Evolutionary conservation across 2,888 invertebrate species (phyloP), one percentile per base, ranked within the genome.

Genomic region (Macrosiphum euphorbiae): DNA sequence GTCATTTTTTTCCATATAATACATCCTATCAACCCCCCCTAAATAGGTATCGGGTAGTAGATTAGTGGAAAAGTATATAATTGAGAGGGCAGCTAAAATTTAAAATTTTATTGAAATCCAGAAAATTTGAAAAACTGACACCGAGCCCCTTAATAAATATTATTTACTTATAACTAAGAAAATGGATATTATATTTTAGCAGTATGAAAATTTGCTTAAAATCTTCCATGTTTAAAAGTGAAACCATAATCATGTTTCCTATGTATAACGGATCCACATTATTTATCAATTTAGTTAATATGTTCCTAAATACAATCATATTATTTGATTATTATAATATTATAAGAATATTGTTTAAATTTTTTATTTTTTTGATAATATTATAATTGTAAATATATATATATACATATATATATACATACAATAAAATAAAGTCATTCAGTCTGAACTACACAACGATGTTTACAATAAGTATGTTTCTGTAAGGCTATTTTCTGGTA

Each of bases 401-500:
- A n/a, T 61, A 41, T 47, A 24, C 50, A 28, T 91, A 26, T 47
- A 41, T 92, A 61, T 50, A 67, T 87, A 13, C 28, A 88, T 67
- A 92, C 35, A 94, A 86, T 86, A 61, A 90, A 85, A 85, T 89
- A 90, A 89, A 92, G 92, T 94, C 90, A 94, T 94, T 90, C 93
- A 84, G 93, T 93, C 84, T 93, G 92, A 55, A 88, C 44, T 84
- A 61, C 28, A 90, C 88, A 91, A 4, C 90, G 78, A 88, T 94
- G 94, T 87, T 94, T 94, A 58, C 94, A 94, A 52, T 95, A 95
- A 86, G 95, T 95, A 91, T 96, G 96, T 90, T 95, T 95, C 47
- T 95, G 95, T 95, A 96, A 90, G 20, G 93, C 93, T 85, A 95
- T 95, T 95, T 95, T 95, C 94, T 96, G 95, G 91, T 96, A 96